These are phyloP conservation scores for Esperia sulphurella DNA, from an alignment of 2,888 invertebrate genomes.

Conservation along the genomic window DNA sequence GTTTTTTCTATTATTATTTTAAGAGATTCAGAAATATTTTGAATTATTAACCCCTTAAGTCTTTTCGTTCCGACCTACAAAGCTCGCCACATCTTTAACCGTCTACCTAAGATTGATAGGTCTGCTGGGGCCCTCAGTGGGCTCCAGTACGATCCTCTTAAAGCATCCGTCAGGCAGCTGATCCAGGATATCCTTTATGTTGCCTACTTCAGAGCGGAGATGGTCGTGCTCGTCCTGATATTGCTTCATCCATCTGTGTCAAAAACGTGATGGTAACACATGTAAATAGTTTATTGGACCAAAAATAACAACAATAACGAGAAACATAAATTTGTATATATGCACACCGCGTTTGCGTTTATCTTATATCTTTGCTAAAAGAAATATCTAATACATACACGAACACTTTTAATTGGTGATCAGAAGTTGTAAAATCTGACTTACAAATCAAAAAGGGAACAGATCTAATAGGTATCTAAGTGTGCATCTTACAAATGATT, in stretches of 20 bases:
- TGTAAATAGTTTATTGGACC: no score
- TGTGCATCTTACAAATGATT: no score
- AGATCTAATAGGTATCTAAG: no score
- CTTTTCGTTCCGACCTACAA: background rate
- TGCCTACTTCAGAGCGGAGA: constrained; percentile 87
- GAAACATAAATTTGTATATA: no score
- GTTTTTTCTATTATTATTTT: background rate
- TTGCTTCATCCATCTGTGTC: constrained; percentile 84
- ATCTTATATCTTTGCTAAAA: no score
- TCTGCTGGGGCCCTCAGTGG: constrained; percentile 66
- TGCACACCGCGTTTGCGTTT: no score
- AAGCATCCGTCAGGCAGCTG: constrained; percentile 90
- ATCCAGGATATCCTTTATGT: constrained; percentile 88
- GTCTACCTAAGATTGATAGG: constrained; percentile 44
- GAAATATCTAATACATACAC: no score
- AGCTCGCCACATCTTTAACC: background rate
- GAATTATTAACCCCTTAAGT: background rate
- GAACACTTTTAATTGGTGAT: no score
- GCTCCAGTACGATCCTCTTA: constrained; percentile 88
- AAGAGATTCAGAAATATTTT: background rate
- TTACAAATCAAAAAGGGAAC: no score
- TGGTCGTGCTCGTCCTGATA: constrained; percentile 87
- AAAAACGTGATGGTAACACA: background rate
- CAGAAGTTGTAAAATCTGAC: no score
- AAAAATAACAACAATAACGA: no score